Percentiles rank a stretch among this genome's conserved stretches.
Evolutionary conservation across 2,797 vertebrate genomes (phyloP).

Genomic region (Emydoidea blandingii): DNA sequence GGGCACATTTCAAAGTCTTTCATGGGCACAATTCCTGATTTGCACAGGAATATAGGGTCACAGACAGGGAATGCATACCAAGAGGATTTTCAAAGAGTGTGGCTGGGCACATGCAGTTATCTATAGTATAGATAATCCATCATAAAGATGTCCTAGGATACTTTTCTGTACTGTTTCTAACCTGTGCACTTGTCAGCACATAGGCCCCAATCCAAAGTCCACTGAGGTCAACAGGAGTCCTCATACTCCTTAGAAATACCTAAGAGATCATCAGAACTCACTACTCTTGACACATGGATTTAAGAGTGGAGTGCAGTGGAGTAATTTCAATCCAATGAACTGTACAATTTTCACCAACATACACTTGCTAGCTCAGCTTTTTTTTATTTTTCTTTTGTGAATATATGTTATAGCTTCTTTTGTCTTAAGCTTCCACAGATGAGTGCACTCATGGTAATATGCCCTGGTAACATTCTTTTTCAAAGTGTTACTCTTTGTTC

Average conservation of each 20-base stretch:
- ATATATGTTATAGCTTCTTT: conserved; percentile 29
- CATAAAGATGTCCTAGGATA: rapidly evolving
- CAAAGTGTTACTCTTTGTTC: conserved; percentile 65
- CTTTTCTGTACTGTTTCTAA: background rate
- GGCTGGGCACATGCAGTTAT: background rate
- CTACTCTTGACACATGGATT: background rate
- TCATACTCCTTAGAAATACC: background rate
- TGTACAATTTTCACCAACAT: background rate
- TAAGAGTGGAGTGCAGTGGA: rapidly evolving
- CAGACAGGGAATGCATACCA: background rate
- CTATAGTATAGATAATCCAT: background rate
- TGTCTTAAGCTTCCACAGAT: conserved; percentile 53
- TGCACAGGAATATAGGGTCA: background rate
- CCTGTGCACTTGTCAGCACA: rapidly evolving
- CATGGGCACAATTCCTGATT: background rate
- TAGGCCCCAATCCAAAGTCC: background rate
- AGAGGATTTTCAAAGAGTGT: background rate
- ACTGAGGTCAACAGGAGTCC: background rate
- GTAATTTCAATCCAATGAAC: background rate
- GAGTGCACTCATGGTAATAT: conserved; percentile 61
- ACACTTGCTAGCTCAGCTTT: background rate
- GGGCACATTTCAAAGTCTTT: background rate
- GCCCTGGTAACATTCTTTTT: conserved; percentile 56
- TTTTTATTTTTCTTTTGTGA: conserved; percentile 18
- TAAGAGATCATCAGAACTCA: background rate